These are phyloP conservation scores for Dermolepida albohirtum DNA, from an alignment of 2,888 invertebrate species.

Conservation along the genomic window DNA sequence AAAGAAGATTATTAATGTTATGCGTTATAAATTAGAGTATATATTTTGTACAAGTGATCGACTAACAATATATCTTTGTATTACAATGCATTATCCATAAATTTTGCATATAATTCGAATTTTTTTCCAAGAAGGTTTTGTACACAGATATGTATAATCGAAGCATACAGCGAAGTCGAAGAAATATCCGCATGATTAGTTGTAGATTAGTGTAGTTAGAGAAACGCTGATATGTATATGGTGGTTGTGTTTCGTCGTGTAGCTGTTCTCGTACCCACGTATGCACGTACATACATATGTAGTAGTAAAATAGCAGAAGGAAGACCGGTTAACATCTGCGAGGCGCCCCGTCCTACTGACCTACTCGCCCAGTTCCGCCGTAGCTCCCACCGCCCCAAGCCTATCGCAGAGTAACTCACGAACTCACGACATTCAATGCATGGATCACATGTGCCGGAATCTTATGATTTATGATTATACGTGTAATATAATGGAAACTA, in stretches of 20 bases:
- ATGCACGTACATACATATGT: not conserved
- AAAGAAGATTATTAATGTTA: too few species aligned
- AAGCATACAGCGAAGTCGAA: not conserved
- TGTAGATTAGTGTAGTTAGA: too few species aligned
- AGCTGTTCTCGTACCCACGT: not conserved
- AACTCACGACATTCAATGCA: conserved; percentile 50
- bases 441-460: conserved; percentile 39
- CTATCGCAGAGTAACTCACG: conserved; percentile 51
- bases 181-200: not conserved
- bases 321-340: conserved; percentile 58
- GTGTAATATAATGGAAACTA: conserved; percentile 15
- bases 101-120: too few species aligned
- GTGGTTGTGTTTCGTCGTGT: too few species aligned
- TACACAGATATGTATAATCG: too few species aligned
- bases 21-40: too few species aligned
- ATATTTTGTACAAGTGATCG: too few species aligned
- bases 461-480: conserved; percentile 46
- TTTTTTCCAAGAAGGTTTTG: too few species aligned
- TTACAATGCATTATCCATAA: too few species aligned
- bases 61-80: too few species aligned
- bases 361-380: conserved; percentile 60
- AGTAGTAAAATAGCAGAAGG: conserved; percentile 48
- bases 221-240: too few species aligned
- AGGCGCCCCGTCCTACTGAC: conserved; percentile 61
- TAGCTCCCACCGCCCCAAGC: conserved; percentile 53